Conservation (phyloP, 1,140 invertebrate species). For the Neodiprion lecontei region DNA sequence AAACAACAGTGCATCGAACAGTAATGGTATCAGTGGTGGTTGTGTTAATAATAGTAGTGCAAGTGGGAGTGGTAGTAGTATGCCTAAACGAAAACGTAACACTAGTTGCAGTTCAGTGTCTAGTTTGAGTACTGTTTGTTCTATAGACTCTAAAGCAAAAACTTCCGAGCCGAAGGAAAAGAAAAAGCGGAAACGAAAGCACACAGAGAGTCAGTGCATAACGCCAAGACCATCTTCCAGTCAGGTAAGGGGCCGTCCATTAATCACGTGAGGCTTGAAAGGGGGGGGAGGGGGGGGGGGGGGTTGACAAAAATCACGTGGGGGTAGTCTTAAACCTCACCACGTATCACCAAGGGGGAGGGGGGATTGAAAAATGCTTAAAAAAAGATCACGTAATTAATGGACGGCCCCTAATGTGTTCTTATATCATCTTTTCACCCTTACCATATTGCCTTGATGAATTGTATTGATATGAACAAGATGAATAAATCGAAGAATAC, state of each 20-base stretch:
- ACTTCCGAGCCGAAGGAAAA: constrained; percentile 50
- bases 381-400: no score
- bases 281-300: no score
- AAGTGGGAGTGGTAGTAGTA: constrained; percentile 23
- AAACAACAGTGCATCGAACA: constrained; percentile 19
- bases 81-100: constrained; percentile 60
- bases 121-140: constrained; percentile 51
- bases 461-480: no score
- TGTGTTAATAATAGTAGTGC: constrained; percentile 24
- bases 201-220: constrained; percentile 38
- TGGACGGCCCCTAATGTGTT: no score
- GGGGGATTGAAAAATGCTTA: no score
- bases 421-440: no score
- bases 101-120: constrained; percentile 62
- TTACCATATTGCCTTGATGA: no score
- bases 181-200: constrained; percentile 48
- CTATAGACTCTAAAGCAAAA: constrained; percentile 51
- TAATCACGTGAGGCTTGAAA: no score
- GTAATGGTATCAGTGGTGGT: constrained; percentile 28
- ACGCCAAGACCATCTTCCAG: constrained; percentile 46
- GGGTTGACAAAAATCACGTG: no score
- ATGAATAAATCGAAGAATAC: no score
- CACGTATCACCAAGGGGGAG: no score
- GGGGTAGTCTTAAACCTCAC: no score
- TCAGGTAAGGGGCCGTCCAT: constrained; percentile 42